A percentile compares a stretch with the other conserved stretches of the same genome.
phyloP scores from a whole-genome alignment of 2,888 invertebrate species.

The Platycnemis pennipes region DNA sequence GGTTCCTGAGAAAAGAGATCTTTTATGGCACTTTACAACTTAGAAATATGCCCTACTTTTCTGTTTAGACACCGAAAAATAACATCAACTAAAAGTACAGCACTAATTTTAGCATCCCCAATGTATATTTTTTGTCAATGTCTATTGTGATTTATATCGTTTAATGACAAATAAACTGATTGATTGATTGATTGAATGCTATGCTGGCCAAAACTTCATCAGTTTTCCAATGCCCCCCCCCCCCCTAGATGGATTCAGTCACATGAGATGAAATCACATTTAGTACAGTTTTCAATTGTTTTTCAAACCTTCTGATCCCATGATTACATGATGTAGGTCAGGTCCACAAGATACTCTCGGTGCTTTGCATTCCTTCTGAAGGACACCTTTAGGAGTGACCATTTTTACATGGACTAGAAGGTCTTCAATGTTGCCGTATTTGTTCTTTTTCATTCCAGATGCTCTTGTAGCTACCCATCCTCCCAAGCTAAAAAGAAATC shows the following conservation, averaged over 20 bases:
- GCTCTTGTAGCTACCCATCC: slow-evolving; percentile 84
- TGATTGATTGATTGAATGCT: too few relatives aligned
- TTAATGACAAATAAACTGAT: too few relatives aligned
- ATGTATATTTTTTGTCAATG: too few relatives aligned
- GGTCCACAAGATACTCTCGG: slow-evolving; percentile 82
- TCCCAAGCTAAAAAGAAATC: slow-evolving; percentile 75
- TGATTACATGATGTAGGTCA: slow-evolving; percentile 81
- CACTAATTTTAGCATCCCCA: too few relatives aligned
- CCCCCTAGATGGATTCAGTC: too few relatives aligned
- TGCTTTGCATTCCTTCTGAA: slow-evolving; percentile 80
- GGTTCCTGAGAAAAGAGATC: slow-evolving; percentile 77
- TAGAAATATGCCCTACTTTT: background rate
- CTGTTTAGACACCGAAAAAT: too few relatives aligned
- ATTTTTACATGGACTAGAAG: slow-evolving; percentile 81
- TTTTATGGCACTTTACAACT: background rate
- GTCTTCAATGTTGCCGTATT: slow-evolving; percentile 83
- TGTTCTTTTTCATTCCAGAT: slow-evolving; percentile 85
- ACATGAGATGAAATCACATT: too few relatives aligned
- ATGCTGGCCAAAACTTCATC: too few relatives aligned
- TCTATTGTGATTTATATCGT: too few relatives aligned
- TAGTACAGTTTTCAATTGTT: background rate
- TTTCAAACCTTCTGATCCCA: slow-evolving; percentile 82
- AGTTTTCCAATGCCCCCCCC: too few relatives aligned
- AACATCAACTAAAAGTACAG: too few relatives aligned
- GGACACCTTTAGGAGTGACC: slow-evolving; percentile 81